phyloP scores from a whole-genome alignment of 1,140 invertebrate species.

The Rhyacophila brunnea region DNA sequence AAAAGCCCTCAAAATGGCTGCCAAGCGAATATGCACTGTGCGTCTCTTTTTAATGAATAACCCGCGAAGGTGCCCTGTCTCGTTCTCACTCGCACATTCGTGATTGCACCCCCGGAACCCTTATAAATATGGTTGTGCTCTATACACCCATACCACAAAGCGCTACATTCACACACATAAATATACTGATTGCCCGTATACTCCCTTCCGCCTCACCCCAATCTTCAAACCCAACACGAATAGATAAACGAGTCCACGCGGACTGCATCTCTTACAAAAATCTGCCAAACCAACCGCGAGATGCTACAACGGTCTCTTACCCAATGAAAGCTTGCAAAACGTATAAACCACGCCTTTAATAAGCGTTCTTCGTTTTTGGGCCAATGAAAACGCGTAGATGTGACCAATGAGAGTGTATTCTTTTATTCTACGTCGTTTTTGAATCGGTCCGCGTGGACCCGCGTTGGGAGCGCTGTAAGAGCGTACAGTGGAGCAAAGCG shows the following conservation, averaged over 20 bases:
- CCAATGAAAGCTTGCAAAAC: constrained; percentile 42
- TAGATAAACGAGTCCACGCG: constrained; percentile 59
- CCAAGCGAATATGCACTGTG: constrained; percentile 44
- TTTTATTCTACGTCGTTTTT: constrained; percentile 39
- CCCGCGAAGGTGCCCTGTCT: constrained; percentile 16
- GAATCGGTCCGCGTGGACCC: constrained; percentile 50
- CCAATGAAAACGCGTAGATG: constrained; percentile 29
- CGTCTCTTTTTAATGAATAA: constrained; percentile 36
- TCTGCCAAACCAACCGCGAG: constrained; percentile 45
- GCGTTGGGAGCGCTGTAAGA: constrained; percentile 2
- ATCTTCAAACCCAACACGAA: constrained; percentile 41
- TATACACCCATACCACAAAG: constrained; percentile 16
- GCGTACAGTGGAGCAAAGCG: constrained; percentile 55
- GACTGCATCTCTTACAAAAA: constrained; percentile 54
- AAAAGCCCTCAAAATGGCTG: constrained; percentile 58
- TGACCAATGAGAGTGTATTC: constrained; percentile 39
- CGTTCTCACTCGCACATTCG: constrained; percentile 50
- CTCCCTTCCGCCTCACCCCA: constrained; percentile 43
- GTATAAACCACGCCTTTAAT: constrained; percentile 56
- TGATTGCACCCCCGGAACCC: constrained; percentile 58
- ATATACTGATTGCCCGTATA: constrained; percentile 59
- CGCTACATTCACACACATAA: constrained; percentile 30
- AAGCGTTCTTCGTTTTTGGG: constrained; percentile 46
- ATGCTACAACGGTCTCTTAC: constrained; percentile 31
- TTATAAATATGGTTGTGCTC: constrained; percentile 58